Evolutionary conservation across 2,113 vertebrate genomes (phyloP), one percentile per base, ranked within the genome.

Genomic region (Zosterops japonicus): DNA sequence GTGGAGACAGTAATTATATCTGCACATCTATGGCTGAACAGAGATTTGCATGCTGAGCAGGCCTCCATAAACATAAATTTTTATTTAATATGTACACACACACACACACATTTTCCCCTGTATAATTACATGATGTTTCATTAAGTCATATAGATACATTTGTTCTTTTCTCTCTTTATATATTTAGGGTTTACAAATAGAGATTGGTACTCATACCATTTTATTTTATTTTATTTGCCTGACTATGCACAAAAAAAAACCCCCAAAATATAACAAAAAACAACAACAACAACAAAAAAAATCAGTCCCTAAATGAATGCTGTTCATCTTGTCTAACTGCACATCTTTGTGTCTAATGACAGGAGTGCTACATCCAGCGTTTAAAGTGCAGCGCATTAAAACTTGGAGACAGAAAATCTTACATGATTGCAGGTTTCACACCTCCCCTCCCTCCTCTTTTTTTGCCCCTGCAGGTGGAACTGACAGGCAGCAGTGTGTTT

Each of bases 401-500:
- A 87, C 75, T 81, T 90, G 86, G 75, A 92, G 83, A 33, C 6
- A 23, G 76, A 88, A 95, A 95, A 94, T 42, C 93, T 84, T 95
- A 75, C 60, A 18, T 61, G 89, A 96, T 61, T 65, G 82, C 89
- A 65, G 63, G 3, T 98, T 95, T 96, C 82, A 87, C 78, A 42
- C 60, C 29, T 72, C 88, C 85, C 90, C 67, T 76, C 61, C 79
- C 57, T 55, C 35, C 70, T 39, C 39, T 75, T 78, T 87, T 94
- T 95, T 94, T 96, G 65, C 88, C 96, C 94, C 93, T 95, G 85
- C 97, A 99, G 99, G 99, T 99, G 98, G 99, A 99, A 98, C 98
- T 99, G 98, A 99, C 99, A 60, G 99, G 99, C 98, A 99, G 99
- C 98, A 99, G 99, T 27, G 98, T 98, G 83, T 99, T 99, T 92